Base-by-base conservation (phyloP, 2,888 invertebrate genomes). In the Drosophila lacicola region DNA sequence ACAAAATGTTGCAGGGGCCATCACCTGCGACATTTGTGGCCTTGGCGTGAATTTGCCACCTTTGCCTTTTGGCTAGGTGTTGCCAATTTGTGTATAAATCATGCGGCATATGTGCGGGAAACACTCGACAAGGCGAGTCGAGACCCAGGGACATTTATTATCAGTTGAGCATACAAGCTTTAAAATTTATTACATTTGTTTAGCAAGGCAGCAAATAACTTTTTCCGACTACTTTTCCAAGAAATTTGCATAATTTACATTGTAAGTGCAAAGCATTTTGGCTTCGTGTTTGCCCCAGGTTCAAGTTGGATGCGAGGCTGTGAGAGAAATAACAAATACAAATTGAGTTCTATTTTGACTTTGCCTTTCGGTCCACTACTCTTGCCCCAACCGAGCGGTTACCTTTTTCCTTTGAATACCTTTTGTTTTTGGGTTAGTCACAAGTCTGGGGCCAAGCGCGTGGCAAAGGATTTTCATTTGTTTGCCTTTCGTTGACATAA, bases 141-240 rank as follows among this genome's bases (percentile, higher is more conserved):
- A 6, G 37, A 72, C 45, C 62, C 11, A 39, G 51, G 50, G 57
- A 54, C 68, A 47, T 69, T 77, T 72, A 84, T 79, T 84, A 87
- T 77, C 72, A 77, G 77, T 42, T 70, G 72, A 57, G 68, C 70
- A 74, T 71, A 77, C 88, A 82, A 77, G 82, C 88, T 82, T 61
- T 84, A 70, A 73, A 82, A 87, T 83, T 83, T 83, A 83, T 83
- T 84, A 79, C 85, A 83, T 87, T 87, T 81, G 82, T 73, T 76
- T 56, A 78, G 37, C 54, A 47, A 34, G 58, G 19, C 53, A 44
- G 60, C 54, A 73, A 77, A 74, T 69, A 88, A 85, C 65, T 83
- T 83, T 8, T 82, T 25, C 56, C 68, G 65, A 87, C 85, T 72
- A 72, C 65, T 74, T 79, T 70, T 45, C 60, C n/a, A 61, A 72